phyloP scores from a whole-genome alignment of 2,888 invertebrate genomes.

The Electrophaes corylata region DNA sequence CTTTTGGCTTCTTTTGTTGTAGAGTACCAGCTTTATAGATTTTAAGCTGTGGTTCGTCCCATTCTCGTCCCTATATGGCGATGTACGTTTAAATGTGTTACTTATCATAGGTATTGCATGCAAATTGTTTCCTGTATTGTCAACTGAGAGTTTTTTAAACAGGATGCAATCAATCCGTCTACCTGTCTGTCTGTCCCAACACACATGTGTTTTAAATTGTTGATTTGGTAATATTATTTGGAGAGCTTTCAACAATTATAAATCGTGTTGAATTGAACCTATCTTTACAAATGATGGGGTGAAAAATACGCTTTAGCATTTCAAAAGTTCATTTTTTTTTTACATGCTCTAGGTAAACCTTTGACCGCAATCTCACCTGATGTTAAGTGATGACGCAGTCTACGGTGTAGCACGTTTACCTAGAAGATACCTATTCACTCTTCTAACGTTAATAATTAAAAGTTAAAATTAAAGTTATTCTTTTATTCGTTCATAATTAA shows the following conservation, averaged over 20 bases:
- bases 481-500: no score
- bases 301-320: no score
- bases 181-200: constrained; percentile 1
- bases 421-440: no score
- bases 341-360: no score
- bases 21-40: background rate
- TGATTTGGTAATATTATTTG: background rate
- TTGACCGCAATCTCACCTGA: no score
- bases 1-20: background rate
- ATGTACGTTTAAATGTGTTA: constrained; percentile 17
- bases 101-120: constrained; percentile 13
- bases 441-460: no score
- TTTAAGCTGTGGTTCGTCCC: constrained; percentile 6
- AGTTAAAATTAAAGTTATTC: no score
- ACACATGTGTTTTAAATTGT: constrained; percentile 1
- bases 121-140: constrained; percentile 33
- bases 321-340: no score
- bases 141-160: constrained; percentile 11
- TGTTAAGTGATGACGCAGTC: no score
- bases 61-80: constrained; percentile 15
- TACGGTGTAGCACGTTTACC: no score
- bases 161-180: constrained; percentile 15
- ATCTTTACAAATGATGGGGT: no score
- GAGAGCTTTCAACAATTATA: background rate
- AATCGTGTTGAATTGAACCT: background rate